Percentiles rank a stretch among this genome's conserved stretches.
Evolutionary conservation across 2,888 invertebrate genomes (phyloP).

Genomic region (Oasisia sp.): DNA sequence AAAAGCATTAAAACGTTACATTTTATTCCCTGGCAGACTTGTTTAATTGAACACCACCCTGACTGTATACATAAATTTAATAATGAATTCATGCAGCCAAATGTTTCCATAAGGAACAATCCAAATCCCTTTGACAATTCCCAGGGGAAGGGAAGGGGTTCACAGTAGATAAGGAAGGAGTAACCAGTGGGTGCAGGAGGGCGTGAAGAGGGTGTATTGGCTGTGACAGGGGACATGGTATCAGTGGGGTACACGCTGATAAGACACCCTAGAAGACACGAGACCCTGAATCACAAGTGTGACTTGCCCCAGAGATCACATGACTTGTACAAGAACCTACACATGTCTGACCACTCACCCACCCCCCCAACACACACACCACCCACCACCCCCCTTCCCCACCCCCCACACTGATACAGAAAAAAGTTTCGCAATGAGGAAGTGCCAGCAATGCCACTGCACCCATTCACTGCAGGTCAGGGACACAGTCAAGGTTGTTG

Average conservation of each 20-base stretch:
- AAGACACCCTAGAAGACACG: background rate
- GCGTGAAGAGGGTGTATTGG: background rate
- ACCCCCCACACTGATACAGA: background rate
- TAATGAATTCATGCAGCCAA: background rate
- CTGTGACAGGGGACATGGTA: background rate
- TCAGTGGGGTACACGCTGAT: background rate
- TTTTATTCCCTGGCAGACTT: no score
- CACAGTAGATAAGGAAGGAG: background rate
- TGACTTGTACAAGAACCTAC: background rate
- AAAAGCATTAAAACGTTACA: no score
- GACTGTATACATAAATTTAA: background rate
- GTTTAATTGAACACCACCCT: no score
- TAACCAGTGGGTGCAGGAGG: background rate
- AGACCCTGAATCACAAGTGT: background rate
- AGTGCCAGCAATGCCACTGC: background rate
- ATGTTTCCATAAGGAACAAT: background rate
- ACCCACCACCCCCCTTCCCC: no score
- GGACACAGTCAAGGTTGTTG: no score
- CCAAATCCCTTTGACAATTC: background rate
- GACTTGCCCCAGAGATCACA: background rate
- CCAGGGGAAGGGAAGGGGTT: background rate
- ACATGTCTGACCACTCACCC: background rate
- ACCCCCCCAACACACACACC: no score
- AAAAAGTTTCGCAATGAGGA: background rate
- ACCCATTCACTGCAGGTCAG: no score